phyloP scores from a whole-genome alignment of 2,113 vertebrate genomes.

The Psettodes erumei region DNA sequence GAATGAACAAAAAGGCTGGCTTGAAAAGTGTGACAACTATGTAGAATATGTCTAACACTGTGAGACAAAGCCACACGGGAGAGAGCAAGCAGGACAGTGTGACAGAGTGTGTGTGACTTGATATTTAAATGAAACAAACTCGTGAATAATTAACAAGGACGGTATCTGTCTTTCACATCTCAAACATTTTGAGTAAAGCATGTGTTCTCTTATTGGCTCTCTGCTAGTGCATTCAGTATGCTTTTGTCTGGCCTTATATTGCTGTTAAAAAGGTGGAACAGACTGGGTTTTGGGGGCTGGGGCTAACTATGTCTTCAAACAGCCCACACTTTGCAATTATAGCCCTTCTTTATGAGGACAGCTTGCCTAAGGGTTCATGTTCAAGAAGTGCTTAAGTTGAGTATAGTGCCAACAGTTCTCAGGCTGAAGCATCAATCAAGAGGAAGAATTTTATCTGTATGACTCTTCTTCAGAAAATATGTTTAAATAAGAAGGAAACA shows the following conservation, averaged over 20 bases:
- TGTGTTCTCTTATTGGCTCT: not conserved
- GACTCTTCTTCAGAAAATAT: conserved; percentile 10
- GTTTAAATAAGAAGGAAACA: not conserved
- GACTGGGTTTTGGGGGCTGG: not conserved
- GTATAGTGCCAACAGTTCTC: conserved; percentile 12
- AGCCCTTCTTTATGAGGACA: conserved; percentile 32
- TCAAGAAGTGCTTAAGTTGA: conserved; percentile 13
- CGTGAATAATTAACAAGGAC: not conserved
- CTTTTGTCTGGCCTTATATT: not conserved
- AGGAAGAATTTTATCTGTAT: conserved; percentile 26
- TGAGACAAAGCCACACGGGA: not conserved
- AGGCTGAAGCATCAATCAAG: conserved; percentile 2
- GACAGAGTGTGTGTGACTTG: not conserved
- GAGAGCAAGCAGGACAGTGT: conserved; percentile 22
- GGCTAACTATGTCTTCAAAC: conserved; percentile 52
- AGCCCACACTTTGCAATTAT: conserved; percentile 48
- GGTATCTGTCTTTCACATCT: conserved; percentile 8
- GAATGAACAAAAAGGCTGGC: conserved; percentile 23
- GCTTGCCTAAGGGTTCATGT: conserved; percentile 6
- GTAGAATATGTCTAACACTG: conserved; percentile 5
- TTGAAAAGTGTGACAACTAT: not conserved
- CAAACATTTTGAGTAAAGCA: not conserved
- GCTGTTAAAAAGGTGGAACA: conserved; percentile 16
- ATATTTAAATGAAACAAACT: not conserved
- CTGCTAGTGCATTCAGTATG: not conserved